Base-by-base conservation (phyloP, 2,888 invertebrate species). In the Campoletis raptor region DNA sequence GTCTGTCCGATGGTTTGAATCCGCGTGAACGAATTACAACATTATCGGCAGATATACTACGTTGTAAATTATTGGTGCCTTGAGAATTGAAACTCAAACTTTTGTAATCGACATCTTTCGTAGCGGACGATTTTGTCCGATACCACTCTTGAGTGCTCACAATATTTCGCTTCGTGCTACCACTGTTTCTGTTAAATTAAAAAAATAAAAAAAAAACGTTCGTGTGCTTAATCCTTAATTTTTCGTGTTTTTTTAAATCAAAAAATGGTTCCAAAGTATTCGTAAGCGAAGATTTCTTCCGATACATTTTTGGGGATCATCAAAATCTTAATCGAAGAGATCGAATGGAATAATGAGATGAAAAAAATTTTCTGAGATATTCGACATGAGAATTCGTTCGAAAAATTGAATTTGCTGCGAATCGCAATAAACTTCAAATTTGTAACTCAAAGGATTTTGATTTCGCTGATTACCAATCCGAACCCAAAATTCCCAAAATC, bases 1-100 rank as follows among this genome's bases (percentile, higher is more conserved):
- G 97, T 94, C 96, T 96, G 94, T 98, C 98, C 2, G 98, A 98
- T 0, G 98, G 98, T 92, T 97, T 97, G 94, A 97, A 97, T 52
- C 98, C 97, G 45, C 98, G 95, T 88, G 94, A 91, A 72, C 92
- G 92, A 85, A 94, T 90, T 91, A 94, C 92, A 90, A 94, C 94
- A 94, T 94, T 94, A 90, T 94, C 94, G 36, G 94, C 93, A 54
- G 93, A 93, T 48, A 91, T 86, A 79, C 93, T 94, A 79, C 94
- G 92, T 87, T 94, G 94, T 52, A 93, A 87, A 89, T 89, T 90
- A 73, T 78, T 89, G 72, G 87, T 90, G 30, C 86, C 85, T 83
- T 85, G 89, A 36, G 83, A 84, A 18, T 84, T 88, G 85, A 66
- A 87, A 64, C 87, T 90, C 87, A 88, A 30, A 79, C 90, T 88